Evolutionary conservation across 2,888 invertebrate genomes (phyloP), one percentile per base, ranked within the genome.

Genomic region (Peribatodes rhomboidaria): DNA sequence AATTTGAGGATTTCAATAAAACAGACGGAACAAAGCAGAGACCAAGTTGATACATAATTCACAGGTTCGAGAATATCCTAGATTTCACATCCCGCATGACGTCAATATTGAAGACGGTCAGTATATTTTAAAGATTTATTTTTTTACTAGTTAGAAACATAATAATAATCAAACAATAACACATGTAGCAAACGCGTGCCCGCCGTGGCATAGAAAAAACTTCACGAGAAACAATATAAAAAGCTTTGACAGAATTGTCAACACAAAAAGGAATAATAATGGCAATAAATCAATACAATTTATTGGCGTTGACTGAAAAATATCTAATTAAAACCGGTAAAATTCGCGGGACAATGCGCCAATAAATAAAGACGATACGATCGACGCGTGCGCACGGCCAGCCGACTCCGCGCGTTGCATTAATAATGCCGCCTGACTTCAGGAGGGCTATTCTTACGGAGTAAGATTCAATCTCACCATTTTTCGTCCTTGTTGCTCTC

Each of bases 351-450:
- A 86, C 84, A 85, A 85, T 85, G 77, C 79, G 74, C 68, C 78
- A 71, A 80, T 85, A 85, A 85, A 85, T 85, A 80, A 80, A 73
- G 80, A 76, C 71, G 76, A 85, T 84, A 82, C 70, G 76, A 85
- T 84, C 84, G 78, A 72, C 79, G 78, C 81, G 79, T 77, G 79
- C 77, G 75, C 81, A 76, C 18, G 50, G 76, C 39, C 53, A 20
- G 35, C 46, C 27, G 31, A 63, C 65, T 35, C 50, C 56, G 67
- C 65, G 68, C 67, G 59, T 14, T 61, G 70, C 70, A 72, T 72
- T 70, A 63, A 72, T 69, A 72, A 72, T 69, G 62, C 64, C 61
- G 69, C 66, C 68, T 47, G 65, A 61, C 56, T 20, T 8, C n/a
- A n/a, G 41, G 14, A 6, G 11, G n/a, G n/a, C 41, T 39, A n/a